phyloP scores from a whole-genome alignment of 1,140 invertebrate genomes.

The Drosophila sturtevanti region DNA sequence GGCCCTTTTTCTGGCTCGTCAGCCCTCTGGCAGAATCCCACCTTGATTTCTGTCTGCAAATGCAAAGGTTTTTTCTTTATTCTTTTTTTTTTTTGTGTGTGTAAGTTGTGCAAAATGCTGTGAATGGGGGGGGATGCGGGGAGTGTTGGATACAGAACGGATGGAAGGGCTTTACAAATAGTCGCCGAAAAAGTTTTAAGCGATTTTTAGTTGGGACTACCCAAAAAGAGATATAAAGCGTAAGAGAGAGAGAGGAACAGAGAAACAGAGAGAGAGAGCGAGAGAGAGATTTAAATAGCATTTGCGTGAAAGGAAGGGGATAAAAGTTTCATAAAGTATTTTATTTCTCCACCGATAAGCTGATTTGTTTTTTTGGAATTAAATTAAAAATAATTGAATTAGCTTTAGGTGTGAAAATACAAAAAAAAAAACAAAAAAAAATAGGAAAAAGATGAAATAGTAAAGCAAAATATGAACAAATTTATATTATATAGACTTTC shows the following conservation, averaged over 20 bases:
- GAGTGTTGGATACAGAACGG: neutral
- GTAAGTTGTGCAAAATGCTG: neutral
- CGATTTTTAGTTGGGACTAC: conserved; percentile 46
- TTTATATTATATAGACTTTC: too few relatives aligned
- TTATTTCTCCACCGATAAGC: neutral
- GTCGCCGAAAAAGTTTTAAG: conserved; percentile 50
- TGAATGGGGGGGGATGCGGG: neutral
- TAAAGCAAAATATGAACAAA: too few relatives aligned
- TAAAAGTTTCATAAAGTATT: neutral
- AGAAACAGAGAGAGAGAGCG: neutral
- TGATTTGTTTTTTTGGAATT: neutral
- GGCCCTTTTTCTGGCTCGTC: too few relatives aligned
- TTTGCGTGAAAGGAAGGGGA: neutral
- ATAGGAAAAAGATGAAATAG: too few relatives aligned
- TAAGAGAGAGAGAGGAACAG: neutral
- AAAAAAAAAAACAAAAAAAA: neutral
- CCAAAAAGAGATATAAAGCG: neutral
- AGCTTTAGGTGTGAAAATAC: neutral
- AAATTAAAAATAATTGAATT: neutral
- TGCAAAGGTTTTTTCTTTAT: conserved; percentile 32
- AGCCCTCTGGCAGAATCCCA: conserved; percentile 10
- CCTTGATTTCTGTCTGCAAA: conserved; percentile 53
- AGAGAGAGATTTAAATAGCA: neutral
- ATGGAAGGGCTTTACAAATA: conserved; percentile 34
- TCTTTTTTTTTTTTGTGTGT: neutral